A percentile compares a stretch with the other conserved stretches of the same genome.
Conservation (phyloP, 2,113 vertebrate species). For the Natator depressus region DNA sequence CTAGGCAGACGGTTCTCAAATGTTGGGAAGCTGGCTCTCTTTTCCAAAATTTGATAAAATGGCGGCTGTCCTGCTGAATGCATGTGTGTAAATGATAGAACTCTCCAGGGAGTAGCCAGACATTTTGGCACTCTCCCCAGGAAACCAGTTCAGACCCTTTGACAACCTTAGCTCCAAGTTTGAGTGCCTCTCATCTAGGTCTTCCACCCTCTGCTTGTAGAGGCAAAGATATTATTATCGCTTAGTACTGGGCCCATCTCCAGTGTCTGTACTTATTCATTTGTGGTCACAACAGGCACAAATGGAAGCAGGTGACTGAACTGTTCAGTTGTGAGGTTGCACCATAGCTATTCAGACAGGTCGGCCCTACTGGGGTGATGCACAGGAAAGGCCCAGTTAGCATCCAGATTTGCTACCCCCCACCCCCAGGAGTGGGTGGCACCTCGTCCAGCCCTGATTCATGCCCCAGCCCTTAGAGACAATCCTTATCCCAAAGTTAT, state of each 20-base stretch:
- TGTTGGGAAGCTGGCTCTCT: not conserved
- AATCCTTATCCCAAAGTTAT: too few species aligned
- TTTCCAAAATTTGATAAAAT: not conserved
- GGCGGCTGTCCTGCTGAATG: not conserved
- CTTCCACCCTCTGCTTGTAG: not conserved
- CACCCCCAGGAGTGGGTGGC: too few species aligned
- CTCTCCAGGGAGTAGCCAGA: not conserved
- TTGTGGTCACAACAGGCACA: not conserved
- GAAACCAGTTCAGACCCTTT: not conserved
- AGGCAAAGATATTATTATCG: not conserved
- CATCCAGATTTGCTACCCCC: too few species aligned
- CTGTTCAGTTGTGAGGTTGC: not conserved
- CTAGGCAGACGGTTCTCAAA: not conserved
- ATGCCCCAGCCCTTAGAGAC: too few species aligned
- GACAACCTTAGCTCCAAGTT: not conserved
- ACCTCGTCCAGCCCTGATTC: too few species aligned
- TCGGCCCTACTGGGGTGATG: too few species aligned
- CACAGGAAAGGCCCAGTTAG: too few species aligned
- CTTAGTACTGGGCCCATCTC: not conserved
- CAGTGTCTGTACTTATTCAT: not conserved
- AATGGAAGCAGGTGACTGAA: not conserved
- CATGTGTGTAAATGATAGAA: not conserved
- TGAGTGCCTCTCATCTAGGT: not conserved
- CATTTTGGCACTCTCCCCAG: not conserved
- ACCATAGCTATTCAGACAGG: not conserved